Percentiles rank a stretch among this genome's conserved stretches.
Evolutionary conservation across 37 sponge, comb jelly and placozoan species (phyloP).

Genomic region (Hexactinellida sp.): DNA sequence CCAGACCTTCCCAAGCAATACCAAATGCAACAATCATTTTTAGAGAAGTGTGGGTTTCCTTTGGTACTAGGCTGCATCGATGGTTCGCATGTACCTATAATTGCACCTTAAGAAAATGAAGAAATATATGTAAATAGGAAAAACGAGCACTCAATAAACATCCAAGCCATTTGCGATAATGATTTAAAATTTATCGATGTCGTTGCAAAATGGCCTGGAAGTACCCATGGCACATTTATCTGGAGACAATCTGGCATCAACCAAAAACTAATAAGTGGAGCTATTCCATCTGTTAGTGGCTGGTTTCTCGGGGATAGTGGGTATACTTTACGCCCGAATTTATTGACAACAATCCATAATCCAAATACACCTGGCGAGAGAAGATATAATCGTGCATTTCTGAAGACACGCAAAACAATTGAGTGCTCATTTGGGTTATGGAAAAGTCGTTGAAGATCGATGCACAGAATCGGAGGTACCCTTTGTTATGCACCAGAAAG

Average conservation of each 20-base stretch:
- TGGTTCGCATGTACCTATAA: neutral
- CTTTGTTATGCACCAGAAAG: no score
- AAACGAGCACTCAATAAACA: neutral
- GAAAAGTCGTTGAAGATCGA: neutral
- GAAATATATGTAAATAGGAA: neutral
- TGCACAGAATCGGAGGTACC: no score
- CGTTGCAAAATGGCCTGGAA: no score
- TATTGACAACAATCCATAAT: neutral
- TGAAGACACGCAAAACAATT: neutral
- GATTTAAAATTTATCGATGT: no score
- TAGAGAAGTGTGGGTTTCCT: neutral
- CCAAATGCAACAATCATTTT: neutral
- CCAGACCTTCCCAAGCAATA: neutral
- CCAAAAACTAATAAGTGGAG: neutral
- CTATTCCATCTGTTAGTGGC: neutral
- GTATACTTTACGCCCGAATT: neutral
- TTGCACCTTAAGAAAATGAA: neutral
- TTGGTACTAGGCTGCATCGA: no score
- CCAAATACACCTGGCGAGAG: no score
- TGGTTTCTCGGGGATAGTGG: neutral
- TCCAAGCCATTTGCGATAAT: no score
- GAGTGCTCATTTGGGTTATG: neutral
- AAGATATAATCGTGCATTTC: no score
- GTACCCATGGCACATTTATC: no score
- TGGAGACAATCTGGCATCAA: no score